Evolutionary conservation across 2,113 vertebrate genomes (phyloP).

Genomic region (Amblyopsis rosae): DNA sequence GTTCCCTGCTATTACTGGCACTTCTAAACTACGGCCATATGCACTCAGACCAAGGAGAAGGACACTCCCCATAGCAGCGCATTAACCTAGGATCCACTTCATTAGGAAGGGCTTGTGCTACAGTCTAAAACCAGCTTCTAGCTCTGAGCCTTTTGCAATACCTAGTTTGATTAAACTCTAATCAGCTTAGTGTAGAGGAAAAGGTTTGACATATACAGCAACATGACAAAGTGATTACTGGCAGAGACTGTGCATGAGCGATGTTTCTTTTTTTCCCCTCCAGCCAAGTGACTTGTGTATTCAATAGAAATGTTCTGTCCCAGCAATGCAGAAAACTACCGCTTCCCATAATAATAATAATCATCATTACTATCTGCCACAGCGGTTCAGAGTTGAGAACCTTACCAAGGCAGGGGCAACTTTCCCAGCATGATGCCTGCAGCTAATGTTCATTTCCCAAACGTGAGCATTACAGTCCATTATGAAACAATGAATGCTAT

Average conservation of each 20-base stretch:
- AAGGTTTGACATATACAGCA: too few relatives aligned
- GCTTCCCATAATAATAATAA: constrained; percentile 16
- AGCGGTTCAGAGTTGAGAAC: constrained; percentile 28
- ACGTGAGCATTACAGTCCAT: constrained; percentile 35
- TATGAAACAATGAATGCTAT: constrained; percentile 19
- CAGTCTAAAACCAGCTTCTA: too few relatives aligned
- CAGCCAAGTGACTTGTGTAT: background rate
- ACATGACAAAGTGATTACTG: too few relatives aligned
- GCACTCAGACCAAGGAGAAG: background rate
- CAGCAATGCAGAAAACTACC: too few relatives aligned
- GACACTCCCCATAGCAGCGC: background rate
- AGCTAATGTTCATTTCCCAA: constrained; percentile 34
- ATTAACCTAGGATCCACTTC: too few relatives aligned
- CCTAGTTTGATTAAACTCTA: too few relatives aligned
- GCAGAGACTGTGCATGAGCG: too few relatives aligned
- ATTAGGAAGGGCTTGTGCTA: too few relatives aligned
- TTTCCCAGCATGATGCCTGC: constrained; percentile 9
- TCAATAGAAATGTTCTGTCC: background rate
- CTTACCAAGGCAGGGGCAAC: constrained; percentile 36
- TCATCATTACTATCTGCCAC: constrained; percentile 27
- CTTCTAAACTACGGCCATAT: constrained; percentile 28
- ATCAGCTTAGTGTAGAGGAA: too few relatives aligned
- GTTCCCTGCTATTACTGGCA: constrained; percentile 51
- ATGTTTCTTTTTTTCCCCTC: background rate
- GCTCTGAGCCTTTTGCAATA: too few relatives aligned